A percentile compares a stretch with the other conserved stretches of the same genome.
These are phyloP conservation scores for Potamilus streckersoni DNA, from an alignment of 1,140 invertebrate species.

Conservation along the genomic window DNA sequence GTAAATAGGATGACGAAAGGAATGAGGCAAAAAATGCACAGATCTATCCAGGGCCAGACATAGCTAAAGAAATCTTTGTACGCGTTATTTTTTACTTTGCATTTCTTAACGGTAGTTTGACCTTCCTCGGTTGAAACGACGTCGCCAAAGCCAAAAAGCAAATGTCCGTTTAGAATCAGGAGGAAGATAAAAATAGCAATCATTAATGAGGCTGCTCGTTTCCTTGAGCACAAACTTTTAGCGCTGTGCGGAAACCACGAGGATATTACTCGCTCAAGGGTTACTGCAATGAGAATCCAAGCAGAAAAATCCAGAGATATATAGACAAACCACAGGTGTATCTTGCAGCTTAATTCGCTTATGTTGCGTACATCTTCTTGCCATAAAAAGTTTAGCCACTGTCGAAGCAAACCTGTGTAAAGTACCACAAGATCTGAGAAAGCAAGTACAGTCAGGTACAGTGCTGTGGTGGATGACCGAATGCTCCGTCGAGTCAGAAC, in stretches of 20 bases:
- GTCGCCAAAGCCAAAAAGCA: conserved; percentile 31
- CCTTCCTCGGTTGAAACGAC: background rate
- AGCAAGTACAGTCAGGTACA: conserved; percentile 39
- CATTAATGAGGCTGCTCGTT: conserved; percentile 23
- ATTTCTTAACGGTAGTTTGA: background rate
- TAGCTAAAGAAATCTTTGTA: conserved; percentile 24
- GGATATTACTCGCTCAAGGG: conserved; percentile 48
- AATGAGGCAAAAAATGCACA: conserved; percentile 21
- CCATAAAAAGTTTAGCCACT: conserved; percentile 35
- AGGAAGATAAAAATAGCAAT: conserved; percentile 24
- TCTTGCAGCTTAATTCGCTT: conserved; percentile 30
- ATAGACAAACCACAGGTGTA: conserved; percentile 44
- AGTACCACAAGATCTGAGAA: conserved; percentile 41
- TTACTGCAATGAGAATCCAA: conserved; percentile 53
- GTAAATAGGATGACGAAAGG: conserved; percentile 20
- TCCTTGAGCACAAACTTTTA: conserved; percentile 27
- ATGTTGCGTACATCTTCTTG: conserved; percentile 31
- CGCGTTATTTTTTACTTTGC: conserved; percentile 3
- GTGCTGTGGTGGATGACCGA: conserved; percentile 20
- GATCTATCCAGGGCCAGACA: conserved; percentile 31
- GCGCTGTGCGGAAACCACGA: conserved; percentile 43
- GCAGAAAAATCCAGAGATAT: conserved; percentile 39
- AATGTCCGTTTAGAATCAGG: conserved; percentile 39
- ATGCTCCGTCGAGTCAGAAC: conserved; percentile 34
- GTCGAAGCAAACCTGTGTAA: conserved; percentile 46